Evolutionary conservation across 2,888 invertebrate species (phyloP), one percentile per base, ranked within the genome.

Genomic region (Flabesymbios commensalis): DNA sequence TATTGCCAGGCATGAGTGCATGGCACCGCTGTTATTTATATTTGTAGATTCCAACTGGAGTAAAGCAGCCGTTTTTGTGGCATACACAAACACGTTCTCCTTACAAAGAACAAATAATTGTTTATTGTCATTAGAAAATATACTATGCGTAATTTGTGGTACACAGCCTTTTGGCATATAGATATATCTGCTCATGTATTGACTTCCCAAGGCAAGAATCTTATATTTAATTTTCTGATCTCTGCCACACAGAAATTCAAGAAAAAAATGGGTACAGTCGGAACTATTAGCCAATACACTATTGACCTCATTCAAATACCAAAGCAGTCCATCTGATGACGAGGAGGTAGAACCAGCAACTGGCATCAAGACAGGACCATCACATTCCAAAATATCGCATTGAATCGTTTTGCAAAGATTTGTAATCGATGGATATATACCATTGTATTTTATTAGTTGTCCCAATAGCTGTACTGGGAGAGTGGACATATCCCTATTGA

Each of bases 1-100:
- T 5, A 54, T 28, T 17, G 29, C 39, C 32, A 59, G 2, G 5
- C n/a, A 22, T 17, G 24, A 19, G 28, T 59, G 53, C n/a, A 59
- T 3, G 5, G 19, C 22, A 19, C 54, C 53, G 17, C 39, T 49
- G 14, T 36, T 33, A 41, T 49, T 49, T 7, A 49, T 28, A 24
- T 57, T 29, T 7, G 24, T 22, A 10, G n/a, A n/a, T n/a, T n/a
- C n/a, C n/a, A n/a, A n/a, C n/a, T n/a, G n/a, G n/a, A n/a, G n/a
- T n/a, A n/a, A n/a, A n/a, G n/a, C n/a, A n/a, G n/a, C n/a, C n/a
- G 17, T n/a, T 22, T 7, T 24, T 19, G 45, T n/a, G 22, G 7
- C 22, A 22, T 22, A 45, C 14, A 45, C 45, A n/a, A 19, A 22
- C 7, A 45, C 45, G 22, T 45, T 10, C 7, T 45, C 45, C 7